Percentiles rank a stretch among this genome's conserved stretches.
Conservation (phyloP, 2,797 vertebrate genomes). For the Muraenolepis orangiensis region DNA sequence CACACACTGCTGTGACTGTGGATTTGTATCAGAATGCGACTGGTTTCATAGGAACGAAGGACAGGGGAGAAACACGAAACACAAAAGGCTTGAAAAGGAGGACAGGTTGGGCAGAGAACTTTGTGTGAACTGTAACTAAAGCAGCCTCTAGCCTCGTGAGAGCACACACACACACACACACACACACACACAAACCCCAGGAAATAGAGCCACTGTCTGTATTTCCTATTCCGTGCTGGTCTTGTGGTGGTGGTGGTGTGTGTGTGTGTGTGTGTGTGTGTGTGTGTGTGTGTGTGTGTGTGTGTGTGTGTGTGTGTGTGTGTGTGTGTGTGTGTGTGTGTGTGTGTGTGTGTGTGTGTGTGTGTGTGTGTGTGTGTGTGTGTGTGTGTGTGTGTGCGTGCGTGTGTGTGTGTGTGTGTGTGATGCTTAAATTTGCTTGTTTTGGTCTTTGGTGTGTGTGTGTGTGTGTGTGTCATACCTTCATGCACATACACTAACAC, state of each 20-base stretch:
- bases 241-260: conserved; percentile 14
- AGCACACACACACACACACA: conserved; percentile 37
- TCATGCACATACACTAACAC: not conserved
- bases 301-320: conserved; percentile 13
- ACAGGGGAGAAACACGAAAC: not conserved
- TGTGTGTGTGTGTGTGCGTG: not conserved
- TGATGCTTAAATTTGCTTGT: not conserved
- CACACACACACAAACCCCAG: conserved; percentile 31
- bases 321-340: not conserved
- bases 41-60: not conserved
- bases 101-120: conserved; percentile 32
- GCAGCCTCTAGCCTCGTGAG: conserved; percentile 46
- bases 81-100: conserved; percentile 21
- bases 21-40: not conserved
- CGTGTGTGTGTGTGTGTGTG: conserved; percentile 16
- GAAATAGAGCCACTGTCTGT: conserved; percentile 52
- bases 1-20: not conserved
- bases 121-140: conserved; percentile 54
- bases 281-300: not conserved
- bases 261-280: not conserved
- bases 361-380: conserved; percentile 12
- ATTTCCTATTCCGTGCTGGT: conserved; percentile 46
- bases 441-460: not conserved
- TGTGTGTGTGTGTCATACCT: not conserved
- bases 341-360: conserved; percentile 14